Conservation (phyloP, 2,113 vertebrate species). For the Martes martes region DNA sequence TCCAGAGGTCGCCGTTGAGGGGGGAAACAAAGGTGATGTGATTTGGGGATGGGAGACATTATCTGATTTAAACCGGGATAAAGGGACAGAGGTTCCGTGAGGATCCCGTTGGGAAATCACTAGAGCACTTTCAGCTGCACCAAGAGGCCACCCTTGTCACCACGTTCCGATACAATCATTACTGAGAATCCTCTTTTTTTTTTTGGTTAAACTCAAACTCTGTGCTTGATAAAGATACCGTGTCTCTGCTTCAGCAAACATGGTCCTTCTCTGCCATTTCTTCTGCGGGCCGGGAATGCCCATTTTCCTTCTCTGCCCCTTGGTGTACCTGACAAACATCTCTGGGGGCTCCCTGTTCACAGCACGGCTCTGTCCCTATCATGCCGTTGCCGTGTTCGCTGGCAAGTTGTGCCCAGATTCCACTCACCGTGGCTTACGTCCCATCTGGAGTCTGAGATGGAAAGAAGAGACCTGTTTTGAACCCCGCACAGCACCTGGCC, state of each 20-base stretch:
- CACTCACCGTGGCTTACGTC: too few relatives aligned
- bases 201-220: not conserved
- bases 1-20: not conserved
- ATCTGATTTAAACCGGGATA: not conserved
- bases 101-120: not conserved
- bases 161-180: not conserved
- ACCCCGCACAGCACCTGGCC: not conserved
- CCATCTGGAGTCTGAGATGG: not conserved
- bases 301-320: not conserved
- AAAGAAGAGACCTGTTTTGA: too few relatives aligned
- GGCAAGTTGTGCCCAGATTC: not conserved
- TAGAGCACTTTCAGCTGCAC: too few relatives aligned
- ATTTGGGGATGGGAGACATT: too few relatives aligned
- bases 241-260: not conserved
- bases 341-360: not conserved
- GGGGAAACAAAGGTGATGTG: too few relatives aligned
- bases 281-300: not conserved
- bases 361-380: not conserved
- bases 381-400: accelerated
- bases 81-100: not conserved
- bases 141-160: not conserved
- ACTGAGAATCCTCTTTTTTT: too few relatives aligned
- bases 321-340: accelerated
- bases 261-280: not conserved
- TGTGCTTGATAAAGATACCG: not conserved